Percentiles rank a stretch among this genome's conserved stretches.
These are phyloP conservation scores for Falco biarmicus DNA, from an alignment of 2,797 vertebrate species.

Conservation along the genomic window DNA sequence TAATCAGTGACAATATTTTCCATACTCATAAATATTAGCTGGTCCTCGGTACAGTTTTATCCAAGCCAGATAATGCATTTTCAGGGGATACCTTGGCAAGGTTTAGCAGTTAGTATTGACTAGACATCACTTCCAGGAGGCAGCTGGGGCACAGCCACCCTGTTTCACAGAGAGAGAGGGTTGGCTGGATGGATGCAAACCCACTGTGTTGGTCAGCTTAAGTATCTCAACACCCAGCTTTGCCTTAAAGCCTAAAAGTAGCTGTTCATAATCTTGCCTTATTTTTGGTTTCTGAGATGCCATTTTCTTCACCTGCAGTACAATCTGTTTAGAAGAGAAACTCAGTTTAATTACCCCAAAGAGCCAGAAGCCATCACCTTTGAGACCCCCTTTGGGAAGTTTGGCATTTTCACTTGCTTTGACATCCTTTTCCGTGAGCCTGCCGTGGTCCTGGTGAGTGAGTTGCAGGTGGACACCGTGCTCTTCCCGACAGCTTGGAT, in stretches of 20 bases:
- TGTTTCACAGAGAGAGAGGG: not conserved
- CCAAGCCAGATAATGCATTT: not conserved
- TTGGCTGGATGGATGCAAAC: not conserved
- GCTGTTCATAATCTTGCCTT: slow-evolving; percentile 42
- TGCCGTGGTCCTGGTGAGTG: slow-evolving; percentile 44
- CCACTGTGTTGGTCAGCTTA: not conserved
- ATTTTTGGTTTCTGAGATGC: slow-evolving; percentile 35
- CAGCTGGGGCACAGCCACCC: not conserved
- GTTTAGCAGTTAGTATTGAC: not conserved
- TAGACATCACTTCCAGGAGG: not conserved
- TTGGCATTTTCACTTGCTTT: slow-evolving; percentile 77
- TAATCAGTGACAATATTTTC: not conserved
- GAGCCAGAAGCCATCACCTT: slow-evolving; percentile 64
- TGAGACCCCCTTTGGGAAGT: slow-evolving; percentile 75
- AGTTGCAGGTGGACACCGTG: slow-evolving; percentile 70
- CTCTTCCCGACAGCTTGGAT: slow-evolving; percentile 71
- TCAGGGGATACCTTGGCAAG: not conserved
- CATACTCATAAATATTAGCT: not conserved
- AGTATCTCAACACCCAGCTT: not conserved
- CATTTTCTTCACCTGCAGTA: slow-evolving; percentile 55
- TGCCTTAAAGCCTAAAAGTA: slow-evolving; percentile 33
- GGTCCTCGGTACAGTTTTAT: rapidly evolving
- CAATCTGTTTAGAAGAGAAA: slow-evolving; percentile 67
- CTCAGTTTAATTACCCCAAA: slow-evolving; percentile 69
- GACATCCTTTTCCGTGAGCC: slow-evolving; percentile 72